Conservation (phyloP, 2,888 invertebrate genomes). For the Scaptomyza cyrtandrae region DNA sequence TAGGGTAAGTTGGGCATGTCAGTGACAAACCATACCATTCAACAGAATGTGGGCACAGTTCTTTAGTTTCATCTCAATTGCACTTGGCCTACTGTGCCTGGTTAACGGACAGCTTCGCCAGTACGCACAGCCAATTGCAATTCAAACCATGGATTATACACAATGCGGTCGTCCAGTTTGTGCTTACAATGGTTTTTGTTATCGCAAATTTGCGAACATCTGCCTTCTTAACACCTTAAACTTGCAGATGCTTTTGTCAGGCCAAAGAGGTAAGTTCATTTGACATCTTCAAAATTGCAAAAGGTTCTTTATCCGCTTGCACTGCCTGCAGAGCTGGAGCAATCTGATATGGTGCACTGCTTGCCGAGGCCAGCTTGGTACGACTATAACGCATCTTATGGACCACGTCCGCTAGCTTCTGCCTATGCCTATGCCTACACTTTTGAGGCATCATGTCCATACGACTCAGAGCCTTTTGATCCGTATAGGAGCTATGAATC, state of each 20-base stretch:
- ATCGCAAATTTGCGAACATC: constrained; percentile 30
- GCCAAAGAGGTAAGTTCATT: constrained; percentile 25
- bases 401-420: not conserved
- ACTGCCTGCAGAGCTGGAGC: constrained; percentile 23
- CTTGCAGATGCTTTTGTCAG: constrained; percentile 26
- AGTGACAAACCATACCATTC: constrained; percentile 13
- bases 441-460: not conserved
- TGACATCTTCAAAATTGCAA: not conserved
- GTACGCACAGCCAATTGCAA: constrained; percentile 3
- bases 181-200: constrained; percentile 41
- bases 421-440: not conserved
- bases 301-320: not conserved
- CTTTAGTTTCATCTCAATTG: not conserved
- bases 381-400: constrained; percentile 26
- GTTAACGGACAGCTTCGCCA: constrained; percentile 29
- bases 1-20: constrained; percentile 13
- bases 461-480: constrained; percentile 2
- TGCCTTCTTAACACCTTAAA: constrained; percentile 29
- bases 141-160: not conserved
- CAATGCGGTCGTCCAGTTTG: constrained; percentile 38
- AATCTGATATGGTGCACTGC: constrained; percentile 29
- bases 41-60: constrained; percentile 30
- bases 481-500: not conserved
- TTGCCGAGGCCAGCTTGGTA: constrained; percentile 15
- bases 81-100: not conserved